These are phyloP conservation scores for Syngnathus rostellatus DNA, from an alignment of 2,797 vertebrate genomes.

Conservation along the genomic window DNA sequence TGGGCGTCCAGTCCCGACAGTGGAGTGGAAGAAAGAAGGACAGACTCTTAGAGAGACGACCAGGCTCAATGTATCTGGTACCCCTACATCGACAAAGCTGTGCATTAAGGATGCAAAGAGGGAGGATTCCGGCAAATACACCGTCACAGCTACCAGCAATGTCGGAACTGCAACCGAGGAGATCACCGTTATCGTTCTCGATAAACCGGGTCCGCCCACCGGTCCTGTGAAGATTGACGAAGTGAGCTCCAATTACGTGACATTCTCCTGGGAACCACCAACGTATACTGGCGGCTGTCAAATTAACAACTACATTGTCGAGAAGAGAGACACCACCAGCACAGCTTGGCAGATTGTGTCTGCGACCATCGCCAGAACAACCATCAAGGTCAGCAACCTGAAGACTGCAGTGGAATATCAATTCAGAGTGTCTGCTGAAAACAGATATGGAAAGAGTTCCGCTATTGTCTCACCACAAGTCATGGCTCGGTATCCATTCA, in stretches of 20 bases:
- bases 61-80: constrained; percentile 85
- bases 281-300: constrained; percentile 91
- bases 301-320: constrained; percentile 97
- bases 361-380: constrained; percentile 95
- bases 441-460: constrained; percentile 92
- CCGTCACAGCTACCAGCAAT: constrained; percentile 80
- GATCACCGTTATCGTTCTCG: constrained; percentile 83
- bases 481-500: constrained; percentile 90
- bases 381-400: constrained; percentile 88
- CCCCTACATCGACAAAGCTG: constrained; percentile 75
- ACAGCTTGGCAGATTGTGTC: constrained; percentile 92
- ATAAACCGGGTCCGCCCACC: constrained; percentile 90
- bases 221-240: constrained; percentile 95
- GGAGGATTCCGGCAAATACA: constrained; percentile 93
- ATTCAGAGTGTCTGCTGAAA: constrained; percentile 95
- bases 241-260: constrained; percentile 84
- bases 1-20: constrained; percentile 82
- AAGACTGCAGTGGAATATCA: constrained; percentile 94
- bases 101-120: constrained; percentile 88
- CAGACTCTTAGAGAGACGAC: constrained; percentile 91
- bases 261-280: constrained; percentile 90
- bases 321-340: constrained; percentile 94
- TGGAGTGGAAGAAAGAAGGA: constrained; percentile 89
- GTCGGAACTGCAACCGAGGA: constrained; percentile 80
- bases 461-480: constrained; percentile 78